phyloP scores from a whole-genome alignment of 2,797 vertebrate species.

The Graptemys geographica region DNA sequence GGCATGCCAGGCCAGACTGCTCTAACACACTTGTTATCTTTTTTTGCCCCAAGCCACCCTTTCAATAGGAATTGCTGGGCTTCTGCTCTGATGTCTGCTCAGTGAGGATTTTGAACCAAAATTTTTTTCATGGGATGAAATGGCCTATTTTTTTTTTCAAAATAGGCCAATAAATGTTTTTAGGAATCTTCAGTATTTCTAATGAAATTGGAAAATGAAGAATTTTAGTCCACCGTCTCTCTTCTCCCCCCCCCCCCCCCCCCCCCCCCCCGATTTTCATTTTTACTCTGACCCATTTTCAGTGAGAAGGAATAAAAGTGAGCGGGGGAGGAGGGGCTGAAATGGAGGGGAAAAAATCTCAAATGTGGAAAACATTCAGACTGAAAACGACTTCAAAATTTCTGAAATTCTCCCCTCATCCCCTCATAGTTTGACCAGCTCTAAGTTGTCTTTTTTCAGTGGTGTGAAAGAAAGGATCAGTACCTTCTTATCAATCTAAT shows the following conservation, averaged over 20 bases:
- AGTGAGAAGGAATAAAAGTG: neutral
- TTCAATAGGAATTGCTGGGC: neutral
- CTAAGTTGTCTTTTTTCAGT: neutral
- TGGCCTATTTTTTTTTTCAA: neutral
- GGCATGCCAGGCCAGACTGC: neutral
- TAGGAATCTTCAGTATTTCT: neutral
- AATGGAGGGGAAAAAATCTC: neutral
- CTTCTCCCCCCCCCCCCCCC: too few species aligned
- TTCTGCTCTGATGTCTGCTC: neutral
- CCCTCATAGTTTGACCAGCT: neutral
- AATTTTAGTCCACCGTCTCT: too few species aligned
- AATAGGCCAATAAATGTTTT: neutral
- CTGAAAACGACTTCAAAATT: neutral
- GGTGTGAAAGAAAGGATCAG: neutral
- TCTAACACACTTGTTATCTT: fast-evolving
- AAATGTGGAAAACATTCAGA: neutral
- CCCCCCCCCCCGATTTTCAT: neutral
- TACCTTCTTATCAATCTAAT: neutral
- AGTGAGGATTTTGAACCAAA: neutral
- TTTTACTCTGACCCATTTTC: neutral
- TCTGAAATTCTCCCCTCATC: neutral
- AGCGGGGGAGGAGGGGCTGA: neutral
- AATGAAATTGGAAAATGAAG: neutral
- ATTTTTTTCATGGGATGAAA: neutral
- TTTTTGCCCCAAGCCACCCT: neutral